A percentile compares a stretch with the other conserved stretches of the same genome.
Evolutionary conservation across 2,888 invertebrate genomes (phyloP).

Genomic region (Melanostoma mellinum): DNA sequence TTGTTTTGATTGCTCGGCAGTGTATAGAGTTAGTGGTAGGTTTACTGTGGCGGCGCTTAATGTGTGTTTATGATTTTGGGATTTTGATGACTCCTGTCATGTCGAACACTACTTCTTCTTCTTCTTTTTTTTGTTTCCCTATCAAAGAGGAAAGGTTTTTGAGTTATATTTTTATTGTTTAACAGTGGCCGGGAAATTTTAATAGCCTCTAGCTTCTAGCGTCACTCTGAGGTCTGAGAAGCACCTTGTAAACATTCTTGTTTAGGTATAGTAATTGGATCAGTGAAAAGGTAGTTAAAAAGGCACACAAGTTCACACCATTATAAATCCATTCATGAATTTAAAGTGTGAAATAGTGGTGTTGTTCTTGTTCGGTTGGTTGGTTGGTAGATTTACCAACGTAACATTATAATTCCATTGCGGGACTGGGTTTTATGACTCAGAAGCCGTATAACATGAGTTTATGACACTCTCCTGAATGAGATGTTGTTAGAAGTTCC

Average conservation of each 20-base stretch:
- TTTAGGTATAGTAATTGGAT: conserved; percentile 54
- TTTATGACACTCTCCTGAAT: conserved; percentile 51
- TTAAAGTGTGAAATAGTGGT: conserved; percentile 69
- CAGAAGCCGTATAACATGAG: conserved; percentile 51
- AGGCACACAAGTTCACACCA: conserved; percentile 41
- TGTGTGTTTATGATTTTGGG: conserved; percentile 66
- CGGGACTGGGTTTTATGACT: conserved; percentile 60
- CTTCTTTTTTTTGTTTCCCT: conserved; percentile 1
- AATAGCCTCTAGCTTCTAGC: conserved; percentile 11
- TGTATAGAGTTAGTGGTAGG: conserved; percentile 29
- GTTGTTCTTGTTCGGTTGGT: conserved; percentile 15
- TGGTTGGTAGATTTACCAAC: conserved; percentile 6
- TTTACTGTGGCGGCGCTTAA: conserved; percentile 47
- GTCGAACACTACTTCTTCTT: conserved; percentile 3
- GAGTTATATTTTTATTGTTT: conserved; percentile 48
- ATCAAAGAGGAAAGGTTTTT: background rate
- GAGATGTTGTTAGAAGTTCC: conserved; percentile 54
- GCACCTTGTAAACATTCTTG: conserved; percentile 44
- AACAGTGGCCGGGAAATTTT: conserved; percentile 37
- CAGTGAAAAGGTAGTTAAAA: conserved; percentile 39
- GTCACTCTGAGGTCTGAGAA: too few species aligned
- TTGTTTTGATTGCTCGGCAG: conserved; percentile 70
- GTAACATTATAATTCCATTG: conserved; percentile 58
- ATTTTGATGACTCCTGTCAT: conserved; percentile 53
- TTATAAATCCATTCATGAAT: conserved; percentile 64